These are phyloP conservation scores for Ophiothrix spiculata DNA, from an alignment of 35 echinoderm and acorn worm genomes.

Conservation along the genomic window DNA sequence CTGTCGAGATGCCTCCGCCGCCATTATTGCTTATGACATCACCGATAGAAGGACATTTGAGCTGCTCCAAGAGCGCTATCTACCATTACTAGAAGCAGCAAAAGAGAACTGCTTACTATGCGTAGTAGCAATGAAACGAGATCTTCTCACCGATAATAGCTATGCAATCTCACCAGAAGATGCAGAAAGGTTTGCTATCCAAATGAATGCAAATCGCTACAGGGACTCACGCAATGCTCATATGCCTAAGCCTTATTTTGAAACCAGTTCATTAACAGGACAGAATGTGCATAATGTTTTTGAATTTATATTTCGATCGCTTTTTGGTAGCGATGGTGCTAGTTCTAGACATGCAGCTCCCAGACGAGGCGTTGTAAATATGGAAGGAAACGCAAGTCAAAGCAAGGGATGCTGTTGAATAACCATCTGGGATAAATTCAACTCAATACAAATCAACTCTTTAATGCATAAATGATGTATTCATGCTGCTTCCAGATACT, in stretches of 20 bases:
- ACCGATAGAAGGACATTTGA: constrained; percentile 73
- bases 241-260: constrained; percentile 63
- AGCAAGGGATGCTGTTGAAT: neutral
- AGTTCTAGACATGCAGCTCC: neutral
- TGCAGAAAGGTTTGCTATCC: constrained; percentile 64
- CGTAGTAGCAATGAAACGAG: constrained; percentile 76
- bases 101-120: constrained; percentile 85
- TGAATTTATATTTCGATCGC: constrained; percentile 82
- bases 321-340: constrained; percentile 14
- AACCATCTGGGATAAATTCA: too few species aligned
- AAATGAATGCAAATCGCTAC: constrained; percentile 57
- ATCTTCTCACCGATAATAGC: constrained; percentile 35
- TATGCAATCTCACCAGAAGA: constrained; percentile 39
- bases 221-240: constrained; percentile 14
- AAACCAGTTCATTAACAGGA: constrained; percentile 82
- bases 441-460: too few species aligned
- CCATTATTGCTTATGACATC: constrained; percentile 94
- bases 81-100: constrained; percentile 79
- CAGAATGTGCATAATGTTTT: constrained; percentile 89
- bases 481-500: too few species aligned
- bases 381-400: neutral
- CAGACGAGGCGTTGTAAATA: constrained; percentile 4
- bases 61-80: constrained; percentile 70
- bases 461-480: too few species aligned
- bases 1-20: constrained; percentile 89